Evolutionary conservation across 2,113 vertebrate species (phyloP), one percentile per base, ranked within the genome.

Genomic region (Onychorhynchus coronatus): DNA sequence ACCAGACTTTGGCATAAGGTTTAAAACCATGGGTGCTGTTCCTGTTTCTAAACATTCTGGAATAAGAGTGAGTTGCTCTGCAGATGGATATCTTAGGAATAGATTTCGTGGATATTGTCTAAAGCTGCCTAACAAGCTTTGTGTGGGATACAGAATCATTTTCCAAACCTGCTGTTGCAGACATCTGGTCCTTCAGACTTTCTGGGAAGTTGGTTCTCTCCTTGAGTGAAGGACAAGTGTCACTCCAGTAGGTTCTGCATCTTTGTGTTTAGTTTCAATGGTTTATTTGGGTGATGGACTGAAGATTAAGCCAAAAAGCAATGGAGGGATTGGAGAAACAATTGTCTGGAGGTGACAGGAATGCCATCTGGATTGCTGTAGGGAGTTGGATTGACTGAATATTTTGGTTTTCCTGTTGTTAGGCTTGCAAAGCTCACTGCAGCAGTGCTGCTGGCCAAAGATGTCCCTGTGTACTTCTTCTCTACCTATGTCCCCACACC

Each of bases 401-500:
- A 2, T 65, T 91, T 53, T 77, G 44, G 90, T 89, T 53, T 39
- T 63, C 8, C 5, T 5, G 6, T 63, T 35, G 73, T 8, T 75
- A 99, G 99, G 56, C 98, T 99, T 94, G 99, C 99, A 6, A 98
- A 97, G 88, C 96, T 99, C 80, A 98, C 99, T 20, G 99, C 99
- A 12, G 98, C 99, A 2, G 99, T 99, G 72, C 97, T 99, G 74
- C 98, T 99, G 75, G 98, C 98, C 62, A 98, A 98, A 96, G 98
- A 98, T 35, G 95, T 99, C 4, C 98, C 97, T 2, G 99, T 99
- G 15, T 98, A 99, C 94, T 98, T 99, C 23, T 99, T 99, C 89
- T 99, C 99, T 89, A 98, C 97, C 7, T 99, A 99, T 9, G 99
- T 99, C 87, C 99, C 99, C 9, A 99, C 99, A 4, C 99, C 99